Base-by-base conservation (phyloP, 2,113 vertebrate species). In the Scytalopus superciliaris region DNA sequence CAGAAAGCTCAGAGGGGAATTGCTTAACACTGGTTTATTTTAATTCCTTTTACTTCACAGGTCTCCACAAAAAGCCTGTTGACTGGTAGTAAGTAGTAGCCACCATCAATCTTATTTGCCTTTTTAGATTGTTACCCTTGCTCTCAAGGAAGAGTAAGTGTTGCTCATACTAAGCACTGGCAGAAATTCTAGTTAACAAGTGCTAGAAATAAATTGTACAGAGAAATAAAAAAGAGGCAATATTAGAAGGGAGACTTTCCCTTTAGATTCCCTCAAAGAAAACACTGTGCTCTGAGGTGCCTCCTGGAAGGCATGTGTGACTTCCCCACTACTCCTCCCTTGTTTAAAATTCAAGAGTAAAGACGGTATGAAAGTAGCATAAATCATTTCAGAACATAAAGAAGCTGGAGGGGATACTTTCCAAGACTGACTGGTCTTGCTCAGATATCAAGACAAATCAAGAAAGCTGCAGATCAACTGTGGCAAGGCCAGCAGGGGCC, bases 301-400 rank as follows among this genome's bases (percentile, higher is more conserved):
- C 56, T 72, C 37, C 59, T 55, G 39, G 59, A 86, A 81, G 45
- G 49, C 52, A 14, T 63, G 72, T 80, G 79, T 84, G 64, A 85
- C 68, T 50, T 13, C 33, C 45, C 68, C 25, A 44, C 52, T 60
- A 49, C 3, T 5, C 42, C 56, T 84, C 35, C 64, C 22, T 64
- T 53, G n/a, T 64, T 89, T 85, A 79, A 92, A 96, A 95, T 82
- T 75, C 62, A 91, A 49, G 40, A 64, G n/a, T 62, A 75, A 95
- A 82, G 37, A 73, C 35, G 9, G 9, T 24, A 44, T 40, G 56
- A 78, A 77, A 91, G 67, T 4, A 91, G 33, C 77, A 96, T 66
- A 82, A 79, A 73, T 87, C 23, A 87, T 25, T 83, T 57, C 74
- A 85, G 81, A 57, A 66, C 69, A 53, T 31, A 45, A 83, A 94